Percentiles rank a stretch among this genome's conserved stretches.
Evolutionary conservation across 2,888 invertebrate species (phyloP).

Genomic region (Carterocephalus palaemon): DNA sequence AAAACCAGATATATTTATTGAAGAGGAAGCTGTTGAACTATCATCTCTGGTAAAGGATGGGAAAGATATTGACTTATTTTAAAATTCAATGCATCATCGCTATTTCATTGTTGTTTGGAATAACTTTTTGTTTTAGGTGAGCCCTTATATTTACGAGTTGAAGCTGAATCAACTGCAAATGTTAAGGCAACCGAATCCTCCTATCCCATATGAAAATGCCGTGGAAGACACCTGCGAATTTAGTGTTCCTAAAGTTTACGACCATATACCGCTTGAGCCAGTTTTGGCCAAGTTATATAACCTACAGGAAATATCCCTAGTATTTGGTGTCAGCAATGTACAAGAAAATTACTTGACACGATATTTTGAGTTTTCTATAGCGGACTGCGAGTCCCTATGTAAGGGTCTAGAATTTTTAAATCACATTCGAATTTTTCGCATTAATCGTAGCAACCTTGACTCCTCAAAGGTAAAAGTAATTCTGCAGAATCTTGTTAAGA

Average conservation of each 20-base stretch:
- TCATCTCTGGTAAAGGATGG: constrained; percentile 49
- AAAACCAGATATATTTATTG: constrained; percentile 65
- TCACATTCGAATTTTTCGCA: constrained; percentile 70
- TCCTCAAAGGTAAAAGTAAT: constrained; percentile 79
- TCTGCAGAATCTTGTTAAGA: constrained; percentile 72
- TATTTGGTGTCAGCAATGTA: constrained; percentile 66
- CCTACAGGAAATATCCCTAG: constrained; percentile 71
- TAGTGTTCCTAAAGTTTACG: constrained; percentile 62
- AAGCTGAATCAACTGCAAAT: constrained; percentile 74
- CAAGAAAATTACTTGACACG: constrained; percentile 75
- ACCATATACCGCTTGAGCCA: constrained; percentile 80
- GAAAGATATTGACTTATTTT: not conserved
- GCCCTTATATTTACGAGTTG: constrained; percentile 74
- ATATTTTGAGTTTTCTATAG: constrained; percentile 80
- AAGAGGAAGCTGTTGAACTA: constrained; percentile 60
- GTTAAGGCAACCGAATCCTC: constrained; percentile 70
- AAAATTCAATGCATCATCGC: no score
- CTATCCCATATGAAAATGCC: constrained; percentile 44
- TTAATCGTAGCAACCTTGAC: constrained; percentile 81
- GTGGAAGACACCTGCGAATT: constrained; percentile 59
- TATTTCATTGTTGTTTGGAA: no score
- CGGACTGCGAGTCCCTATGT: constrained; percentile 79
- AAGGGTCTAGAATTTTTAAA: constrained; percentile 66
- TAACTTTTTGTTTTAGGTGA: constrained; percentile 51
- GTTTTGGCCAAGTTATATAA: constrained; percentile 73